phyloP scores from a whole-genome alignment of 2,888 invertebrate species.

The Labia minor region DNA sequence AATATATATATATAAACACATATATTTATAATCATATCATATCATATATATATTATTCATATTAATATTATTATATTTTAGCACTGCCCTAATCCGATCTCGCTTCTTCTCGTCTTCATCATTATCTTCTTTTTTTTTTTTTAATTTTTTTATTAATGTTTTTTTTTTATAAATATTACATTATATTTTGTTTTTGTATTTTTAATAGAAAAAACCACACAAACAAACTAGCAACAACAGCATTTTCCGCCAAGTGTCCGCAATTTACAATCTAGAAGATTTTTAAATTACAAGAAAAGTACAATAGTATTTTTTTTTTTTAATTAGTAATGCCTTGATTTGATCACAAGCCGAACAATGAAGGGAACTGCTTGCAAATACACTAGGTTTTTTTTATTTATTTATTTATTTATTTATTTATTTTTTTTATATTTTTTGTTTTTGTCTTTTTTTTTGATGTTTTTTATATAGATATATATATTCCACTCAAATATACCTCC shows the following conservation, averaged over 20 bases:
- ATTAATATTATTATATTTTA: neutral
- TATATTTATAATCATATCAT: too few relatives aligned
- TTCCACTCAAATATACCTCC: slow-evolving; percentile 4
- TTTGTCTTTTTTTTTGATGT: neutral
- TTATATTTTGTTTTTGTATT: neutral
- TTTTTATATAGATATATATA: neutral
- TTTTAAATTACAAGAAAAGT: neutral
- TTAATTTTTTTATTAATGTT: neutral
- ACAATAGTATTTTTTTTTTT: too few relatives aligned
- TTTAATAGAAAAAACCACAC: slow-evolving; percentile 13
- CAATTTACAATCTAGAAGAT: neutral
- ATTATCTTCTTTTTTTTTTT: neutral
- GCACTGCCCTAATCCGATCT: neutral
- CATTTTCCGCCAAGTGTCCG: neutral
- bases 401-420: neutral
- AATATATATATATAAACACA: too few relatives aligned
- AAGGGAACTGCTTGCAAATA: slow-evolving; percentile 13
- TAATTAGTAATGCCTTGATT: slow-evolving; percentile 3
- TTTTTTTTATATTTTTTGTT: neutral
- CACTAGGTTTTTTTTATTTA: neutral
- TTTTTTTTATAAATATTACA: slow-evolving; percentile 5
- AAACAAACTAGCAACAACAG: slow-evolving; percentile 13
- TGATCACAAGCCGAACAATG: slow-evolving; percentile 1
- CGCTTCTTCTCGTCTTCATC: neutral
- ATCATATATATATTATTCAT: too few relatives aligned